These are phyloP conservation scores for Leptonema lineaticorne DNA, from an alignment of 1,140 invertebrate genomes.

Conservation along the genomic window DNA sequence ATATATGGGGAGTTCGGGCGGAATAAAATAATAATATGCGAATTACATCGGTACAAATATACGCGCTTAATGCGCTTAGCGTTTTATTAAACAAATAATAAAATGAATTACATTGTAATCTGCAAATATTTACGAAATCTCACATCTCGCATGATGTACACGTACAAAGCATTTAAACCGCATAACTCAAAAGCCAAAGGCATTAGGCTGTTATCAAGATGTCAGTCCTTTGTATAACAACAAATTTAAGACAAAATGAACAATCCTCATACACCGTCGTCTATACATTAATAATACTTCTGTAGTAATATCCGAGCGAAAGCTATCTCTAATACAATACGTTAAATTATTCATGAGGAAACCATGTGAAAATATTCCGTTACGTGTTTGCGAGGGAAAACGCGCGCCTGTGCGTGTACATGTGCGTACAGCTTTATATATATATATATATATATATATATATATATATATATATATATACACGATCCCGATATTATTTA, in stretches of 20 bases:
- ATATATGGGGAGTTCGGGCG: no score
- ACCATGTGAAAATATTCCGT: constrained; percentile 14
- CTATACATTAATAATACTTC: constrained; percentile 15
- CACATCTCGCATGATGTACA: background rate
- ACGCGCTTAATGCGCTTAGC: no score
- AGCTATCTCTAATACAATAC: constrained; percentile 19
- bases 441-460: background rate
- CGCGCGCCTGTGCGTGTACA: background rate
- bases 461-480: background rate
- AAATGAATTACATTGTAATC: no score
- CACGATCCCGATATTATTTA: no score
- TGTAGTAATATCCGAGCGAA: constrained; percentile 10
- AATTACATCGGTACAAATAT: no score
- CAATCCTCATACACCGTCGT: background rate
- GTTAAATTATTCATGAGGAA: constrained; percentile 19
- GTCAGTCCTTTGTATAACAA: constrained; percentile 7
- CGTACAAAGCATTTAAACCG: constrained; percentile 4
- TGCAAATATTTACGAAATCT: background rate
- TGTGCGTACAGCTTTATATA: background rate
- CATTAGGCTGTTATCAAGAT: constrained; percentile 13
- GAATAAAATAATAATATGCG: no score
- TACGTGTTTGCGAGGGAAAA: background rate
- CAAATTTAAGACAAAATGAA: constrained; percentile 19
- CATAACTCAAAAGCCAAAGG: background rate
- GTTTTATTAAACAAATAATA: no score